Base-by-base conservation (phyloP, 2,888 invertebrate genomes). In the Lasioglossum morio region DNA sequence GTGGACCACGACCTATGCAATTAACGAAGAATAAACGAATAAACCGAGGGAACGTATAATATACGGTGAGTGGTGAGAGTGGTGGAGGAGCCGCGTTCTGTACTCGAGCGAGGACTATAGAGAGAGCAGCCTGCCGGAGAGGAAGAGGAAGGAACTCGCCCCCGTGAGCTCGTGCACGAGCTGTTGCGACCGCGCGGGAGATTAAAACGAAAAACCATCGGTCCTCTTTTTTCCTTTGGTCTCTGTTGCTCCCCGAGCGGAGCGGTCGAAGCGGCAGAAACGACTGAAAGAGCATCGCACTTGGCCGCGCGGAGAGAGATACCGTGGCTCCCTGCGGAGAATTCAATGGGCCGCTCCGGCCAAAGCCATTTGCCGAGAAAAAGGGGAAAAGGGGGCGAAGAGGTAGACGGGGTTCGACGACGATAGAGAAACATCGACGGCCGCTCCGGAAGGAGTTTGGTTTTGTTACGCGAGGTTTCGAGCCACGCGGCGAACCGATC, bases 161-260 rank as follows among this genome's bases (percentile, higher is more conserved):
- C 79, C 79, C 76, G 86, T 80, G 88, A 79, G 60, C 72, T 81
- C 77, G 88, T 77, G 82, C 91, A 88, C 90, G 90, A 87, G 89
- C 77, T 53, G 85, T 72, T 83, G 81, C 87, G 86, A 85, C 63
- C 88, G 81, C 72, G 85, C 84, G 75, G 81, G 88, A 88, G 90
- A 91, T 91, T 91, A 91, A 91, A 91, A 91, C 88, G 91, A 91
- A 91, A 90, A 91, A 88, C 81, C 75, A 79, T 84, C 69, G 69
- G 75, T 69, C 34, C 66, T 69, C 66, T 34, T 69, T 69, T 69
- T 69, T 46, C 77, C 79, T 66, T 53, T 78, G 75, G 69, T 75
- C 30, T 81, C n/a, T 48, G n/a, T 69, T 43, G 10, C 63, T n/a
- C 43, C 57, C 60, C 81, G 70, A 75, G 30, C 43, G 63, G 30